Evolutionary conservation across 2,113 vertebrate genomes (phyloP), one percentile per base, ranked within the genome.

Genomic region (Hippolais icterina): DNA sequence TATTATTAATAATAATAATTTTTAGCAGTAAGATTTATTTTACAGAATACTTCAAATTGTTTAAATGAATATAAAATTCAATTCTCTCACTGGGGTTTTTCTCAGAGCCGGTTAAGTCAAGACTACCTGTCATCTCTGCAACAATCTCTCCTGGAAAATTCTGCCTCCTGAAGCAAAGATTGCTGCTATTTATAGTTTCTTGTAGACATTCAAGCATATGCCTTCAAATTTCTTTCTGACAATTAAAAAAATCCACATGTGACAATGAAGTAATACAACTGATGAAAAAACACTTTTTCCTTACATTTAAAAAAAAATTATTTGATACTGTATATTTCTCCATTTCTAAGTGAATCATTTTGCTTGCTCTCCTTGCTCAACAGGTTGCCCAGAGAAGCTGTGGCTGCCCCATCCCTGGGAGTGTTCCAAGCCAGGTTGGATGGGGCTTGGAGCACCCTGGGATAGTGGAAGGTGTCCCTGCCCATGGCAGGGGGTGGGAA

Each of bases 171-270:
- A 97, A 98, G 47, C 97, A 97, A 10, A 99, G 89, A 74, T 97
- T 98, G 96, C 98, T 98, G 56, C 96, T 98, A 93, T 99, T 98
- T 91, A 99, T 98, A 27, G 97, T 98, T 96, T 98, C 98, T 90
- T 99, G 98, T 39, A 99, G 95, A 28, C 93, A 96, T 65, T 99
- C 98, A 31, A 97, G 96, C 9, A 87, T 95, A 2, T 68, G 19
- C 29, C 97, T 98, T 93, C 97, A 93, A 47, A 98, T 97, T 75
- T 95, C 95, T 95, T 98, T 98, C 98, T 98, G 75, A 77, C 88
- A 93, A 84, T 92, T 54, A 60, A 80, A 93, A 86, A 91, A 93
- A 79, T n/a, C 28, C 31, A 46, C 17, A 76, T 33, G 33, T 72
- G 46, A 94, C 25, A 94, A 63, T 10, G 9, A 61, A 60, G 3